Evolutionary conservation across 2,888 invertebrate species (phyloP).

Genomic region (Chrysotoxum bicinctum): DNA sequence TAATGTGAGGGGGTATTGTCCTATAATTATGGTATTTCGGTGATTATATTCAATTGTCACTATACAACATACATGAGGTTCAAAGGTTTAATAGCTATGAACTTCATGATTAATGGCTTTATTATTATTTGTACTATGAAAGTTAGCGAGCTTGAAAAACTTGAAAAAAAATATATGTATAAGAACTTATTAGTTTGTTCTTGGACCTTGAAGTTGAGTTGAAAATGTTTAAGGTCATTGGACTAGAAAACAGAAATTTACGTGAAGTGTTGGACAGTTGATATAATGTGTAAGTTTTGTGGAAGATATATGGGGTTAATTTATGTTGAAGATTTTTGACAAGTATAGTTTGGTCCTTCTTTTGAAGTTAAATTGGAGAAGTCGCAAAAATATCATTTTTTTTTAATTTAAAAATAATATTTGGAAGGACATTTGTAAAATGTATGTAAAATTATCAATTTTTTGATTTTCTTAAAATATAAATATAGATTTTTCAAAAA

Average conservation of each 20-base stretch:
- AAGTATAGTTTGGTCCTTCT: too few relatives aligned
- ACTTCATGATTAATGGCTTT: conserved; percentile 18
- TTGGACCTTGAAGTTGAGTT: conserved; percentile 12
- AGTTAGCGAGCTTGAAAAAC: conserved; percentile 29
- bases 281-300: not conserved
- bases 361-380: too few relatives aligned
- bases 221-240: not conserved
- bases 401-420: too few relatives aligned
- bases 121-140: not conserved
- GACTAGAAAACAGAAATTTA: not conserved
- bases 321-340: too few relatives aligned
- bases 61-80: not conserved
- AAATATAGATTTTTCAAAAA: too few relatives aligned
- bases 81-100: conserved; percentile 22
- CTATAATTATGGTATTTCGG: conserved; percentile 26
- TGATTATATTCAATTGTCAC: conserved; percentile 37
- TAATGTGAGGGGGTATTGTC: conserved; percentile 37
- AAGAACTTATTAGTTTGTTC: not conserved
- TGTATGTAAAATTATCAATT: too few relatives aligned
- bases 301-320: not conserved
- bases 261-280: not conserved
- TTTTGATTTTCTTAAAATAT: too few relatives aligned
- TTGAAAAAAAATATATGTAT: not conserved
- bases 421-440: too few relatives aligned
- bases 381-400: too few relatives aligned